phyloP scores from a whole-genome alignment of 2,113 vertebrate genomes.

The Muntiacus muntjak region DNA sequence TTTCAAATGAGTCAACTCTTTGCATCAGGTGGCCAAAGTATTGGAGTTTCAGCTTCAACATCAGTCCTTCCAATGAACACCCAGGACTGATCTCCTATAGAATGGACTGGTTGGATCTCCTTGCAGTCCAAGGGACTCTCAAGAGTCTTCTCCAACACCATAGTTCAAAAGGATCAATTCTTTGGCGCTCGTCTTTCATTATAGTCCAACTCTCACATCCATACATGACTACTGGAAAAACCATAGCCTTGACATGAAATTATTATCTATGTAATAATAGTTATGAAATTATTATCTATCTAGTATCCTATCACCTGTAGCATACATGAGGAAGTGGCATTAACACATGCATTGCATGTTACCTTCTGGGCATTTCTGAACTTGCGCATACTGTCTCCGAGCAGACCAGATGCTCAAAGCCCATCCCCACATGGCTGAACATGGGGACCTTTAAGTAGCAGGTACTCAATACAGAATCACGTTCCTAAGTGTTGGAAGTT shows the following conservation, averaged over 20 bases:
- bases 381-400: neutral
- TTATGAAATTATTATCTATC: neutral
- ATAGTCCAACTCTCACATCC: too few relatives aligned
- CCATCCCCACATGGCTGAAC: neutral
- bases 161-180: too few relatives aligned
- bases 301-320: neutral
- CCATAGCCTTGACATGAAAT: too few relatives aligned
- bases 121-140: too few relatives aligned
- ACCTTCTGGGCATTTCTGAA: neutral
- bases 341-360: neutral
- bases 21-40: too few relatives aligned
- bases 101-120: too few relatives aligned
- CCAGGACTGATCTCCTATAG: too few relatives aligned
- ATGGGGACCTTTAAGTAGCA: neutral
- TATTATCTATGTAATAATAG: neutral
- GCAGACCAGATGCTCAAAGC: neutral
- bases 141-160: too few relatives aligned
- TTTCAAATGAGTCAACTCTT: too few relatives aligned
- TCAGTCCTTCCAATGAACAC: too few relatives aligned
- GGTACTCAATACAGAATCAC: neutral
- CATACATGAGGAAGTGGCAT: neutral
- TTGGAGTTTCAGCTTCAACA: too few relatives aligned
- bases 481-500: neutral
- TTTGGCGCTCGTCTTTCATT: fast-evolving
- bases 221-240: too few relatives aligned